These are phyloP conservation scores for Pardalotus punctatus DNA, from an alignment of 2,113 vertebrate species.

Conservation along the genomic window DNA sequence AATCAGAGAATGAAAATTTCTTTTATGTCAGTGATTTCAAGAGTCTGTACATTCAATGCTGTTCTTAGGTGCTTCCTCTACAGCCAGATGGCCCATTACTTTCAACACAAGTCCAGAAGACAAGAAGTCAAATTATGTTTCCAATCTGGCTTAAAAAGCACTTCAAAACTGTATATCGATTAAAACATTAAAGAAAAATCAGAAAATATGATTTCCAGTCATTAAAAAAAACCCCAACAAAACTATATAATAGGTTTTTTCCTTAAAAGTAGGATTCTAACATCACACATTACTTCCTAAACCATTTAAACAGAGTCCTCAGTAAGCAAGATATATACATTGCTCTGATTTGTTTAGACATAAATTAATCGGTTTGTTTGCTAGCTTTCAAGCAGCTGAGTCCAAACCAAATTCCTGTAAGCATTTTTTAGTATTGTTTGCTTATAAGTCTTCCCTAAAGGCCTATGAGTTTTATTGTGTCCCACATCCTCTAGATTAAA, in stretches of 20 bases:
- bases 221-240: neutral
- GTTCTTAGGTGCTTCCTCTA: neutral
- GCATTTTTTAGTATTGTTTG: slow-evolving; percentile 23
- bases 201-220: neutral
- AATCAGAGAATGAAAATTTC: neutral
- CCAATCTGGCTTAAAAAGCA: neutral
- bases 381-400: neutral
- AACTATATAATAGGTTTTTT: neutral
- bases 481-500: slow-evolving; percentile 7
- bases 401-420: neutral
- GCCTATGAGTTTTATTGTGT: neutral
- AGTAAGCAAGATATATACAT: neutral
- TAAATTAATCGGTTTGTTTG: neutral
- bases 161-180: neutral
- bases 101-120: neutral
- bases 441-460: slow-evolving; percentile 12
- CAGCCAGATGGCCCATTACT: neutral
- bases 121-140: neutral
- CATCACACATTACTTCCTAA: neutral
- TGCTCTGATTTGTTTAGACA: neutral
- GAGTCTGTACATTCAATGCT: neutral
- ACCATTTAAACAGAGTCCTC: neutral
- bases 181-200: neutral
- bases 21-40: neutral
- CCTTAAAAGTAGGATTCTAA: neutral